These are phyloP conservation scores for Redunca redunca DNA, from an alignment of 2,113 vertebrate genomes.

Conservation along the genomic window DNA sequence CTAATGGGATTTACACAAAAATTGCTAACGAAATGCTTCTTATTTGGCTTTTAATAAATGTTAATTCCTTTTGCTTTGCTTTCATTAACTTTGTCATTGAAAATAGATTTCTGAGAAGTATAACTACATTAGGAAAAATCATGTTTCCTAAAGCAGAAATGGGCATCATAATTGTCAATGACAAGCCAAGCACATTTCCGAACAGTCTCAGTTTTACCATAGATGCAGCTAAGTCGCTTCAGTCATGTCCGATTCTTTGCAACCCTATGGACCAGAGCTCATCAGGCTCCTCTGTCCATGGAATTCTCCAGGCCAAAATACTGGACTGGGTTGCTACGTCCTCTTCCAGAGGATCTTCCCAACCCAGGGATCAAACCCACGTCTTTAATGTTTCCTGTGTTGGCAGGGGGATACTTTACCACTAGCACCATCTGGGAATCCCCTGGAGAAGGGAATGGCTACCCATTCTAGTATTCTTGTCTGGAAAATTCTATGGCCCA, in stretches of 20 bases:
- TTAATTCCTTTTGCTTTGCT: neutral
- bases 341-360: neutral
- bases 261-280: neutral
- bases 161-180: neutral
- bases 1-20: neutral
- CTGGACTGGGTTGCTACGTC: neutral
- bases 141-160: slow-evolving; percentile 10
- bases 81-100: neutral
- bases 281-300: neutral
- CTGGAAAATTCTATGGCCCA: neutral
- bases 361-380: neutral
- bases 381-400: neutral
- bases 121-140: neutral
- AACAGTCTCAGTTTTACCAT: neutral
- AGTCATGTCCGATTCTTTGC: neutral
- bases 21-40: neutral
- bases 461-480: neutral
- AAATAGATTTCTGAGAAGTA: neutral
- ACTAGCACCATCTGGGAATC: neutral
- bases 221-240: neutral
- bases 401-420: neutral
- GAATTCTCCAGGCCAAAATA: neutral
- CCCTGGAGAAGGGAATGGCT: neutral
- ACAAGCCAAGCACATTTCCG: neutral
- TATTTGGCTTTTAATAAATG: neutral